These are phyloP conservation scores for Oxycera nigricornis DNA, from an alignment of 2,888 invertebrate genomes.

Conservation along the genomic window DNA sequence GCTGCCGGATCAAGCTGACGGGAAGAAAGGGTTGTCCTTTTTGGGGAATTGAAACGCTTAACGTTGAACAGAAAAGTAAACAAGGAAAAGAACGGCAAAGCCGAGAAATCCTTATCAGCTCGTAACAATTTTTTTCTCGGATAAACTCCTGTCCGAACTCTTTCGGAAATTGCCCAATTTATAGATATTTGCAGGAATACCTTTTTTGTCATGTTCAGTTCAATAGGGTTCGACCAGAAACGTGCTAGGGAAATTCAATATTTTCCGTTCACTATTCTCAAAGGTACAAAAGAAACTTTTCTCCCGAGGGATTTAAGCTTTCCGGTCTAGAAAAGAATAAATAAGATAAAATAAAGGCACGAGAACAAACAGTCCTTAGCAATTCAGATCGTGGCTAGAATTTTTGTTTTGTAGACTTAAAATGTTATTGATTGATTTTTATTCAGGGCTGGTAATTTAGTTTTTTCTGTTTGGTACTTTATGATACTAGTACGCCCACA, in stretches of 20 bases:
- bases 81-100: not conserved
- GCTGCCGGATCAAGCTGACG: not conserved
- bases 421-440: not conserved
- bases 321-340: not conserved
- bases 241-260: not conserved
- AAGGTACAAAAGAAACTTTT: not conserved
- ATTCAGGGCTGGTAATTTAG: too few species aligned
- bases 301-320: not conserved
- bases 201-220: not conserved
- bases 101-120: not conserved
- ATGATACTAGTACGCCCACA: too few species aligned
- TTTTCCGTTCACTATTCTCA: not conserved
- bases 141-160: not conserved
- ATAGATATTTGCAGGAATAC: not conserved
- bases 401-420: not conserved
- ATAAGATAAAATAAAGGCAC: not conserved
- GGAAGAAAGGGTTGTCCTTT: not conserved
- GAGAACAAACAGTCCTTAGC: not conserved
- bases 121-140: not conserved
- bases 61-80: not conserved
- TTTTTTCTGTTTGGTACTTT: too few species aligned
- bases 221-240: not conserved
- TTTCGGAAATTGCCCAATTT: conserved; percentile 22
- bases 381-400: not conserved
- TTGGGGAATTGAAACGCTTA: not conserved